Evolutionary conservation across 2,888 invertebrate genomes (phyloP).

Genomic region (Orchesellides sinensis): DNA sequence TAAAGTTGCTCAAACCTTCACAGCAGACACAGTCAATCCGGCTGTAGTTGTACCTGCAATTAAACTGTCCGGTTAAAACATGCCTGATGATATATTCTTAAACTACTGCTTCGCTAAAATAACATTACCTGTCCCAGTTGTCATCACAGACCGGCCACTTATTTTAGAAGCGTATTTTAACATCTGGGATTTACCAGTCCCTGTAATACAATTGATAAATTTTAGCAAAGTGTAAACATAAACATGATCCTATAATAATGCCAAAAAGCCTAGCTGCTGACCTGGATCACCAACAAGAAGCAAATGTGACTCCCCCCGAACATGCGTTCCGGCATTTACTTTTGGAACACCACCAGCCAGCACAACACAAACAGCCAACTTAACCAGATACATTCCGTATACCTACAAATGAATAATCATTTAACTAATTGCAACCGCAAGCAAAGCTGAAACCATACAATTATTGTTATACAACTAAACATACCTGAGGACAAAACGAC

Average conservation of each 20-base stretch:
- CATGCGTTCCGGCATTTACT: conserved; percentile 79
- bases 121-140: conserved; percentile 91
- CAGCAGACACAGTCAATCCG: conserved; percentile 91
- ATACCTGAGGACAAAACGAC: conserved; percentile 90
- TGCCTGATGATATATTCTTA: conserved; percentile 83
- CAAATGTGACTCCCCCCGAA: conserved; percentile 90
- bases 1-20: conserved; percentile 83
- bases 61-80: conserved; percentile 84
- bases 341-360: conserved; percentile 79
- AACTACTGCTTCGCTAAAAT: too few relatives aligned
- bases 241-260: not conserved
- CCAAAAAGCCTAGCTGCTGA: not conserved
- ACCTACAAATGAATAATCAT: conserved; percentile 80
- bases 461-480: not conserved
- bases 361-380: conserved; percentile 87
- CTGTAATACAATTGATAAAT: too few relatives aligned
- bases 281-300: conserved; percentile 90
- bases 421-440: not conserved
- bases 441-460: not conserved
- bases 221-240: too few relatives aligned
- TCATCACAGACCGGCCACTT: conserved; percentile 87
- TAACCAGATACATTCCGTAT: conserved; percentile 91
- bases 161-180: conserved; percentile 84
- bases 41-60: conserved; percentile 89
- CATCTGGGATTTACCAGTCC: conserved; percentile 79